phyloP scores from a whole-genome alignment of 1,140 invertebrate genomes.

The Dinoponera quadriceps region DNA sequence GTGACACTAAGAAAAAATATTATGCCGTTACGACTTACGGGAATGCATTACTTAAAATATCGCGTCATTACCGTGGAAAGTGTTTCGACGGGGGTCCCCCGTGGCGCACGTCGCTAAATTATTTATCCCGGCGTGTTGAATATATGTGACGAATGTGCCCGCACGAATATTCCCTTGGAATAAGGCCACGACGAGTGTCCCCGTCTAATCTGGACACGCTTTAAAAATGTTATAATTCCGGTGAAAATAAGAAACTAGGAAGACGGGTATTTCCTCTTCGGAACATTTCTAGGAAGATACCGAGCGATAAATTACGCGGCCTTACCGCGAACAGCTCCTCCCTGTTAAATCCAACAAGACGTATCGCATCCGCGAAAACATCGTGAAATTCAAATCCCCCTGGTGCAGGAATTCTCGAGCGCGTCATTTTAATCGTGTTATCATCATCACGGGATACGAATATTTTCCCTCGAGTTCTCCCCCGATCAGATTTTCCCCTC shows the following conservation, averaged over 20 bases:
- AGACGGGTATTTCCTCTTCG: no score
- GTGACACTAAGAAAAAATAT: slow-evolving; percentile 47
- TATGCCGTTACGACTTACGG: slow-evolving; percentile 56
- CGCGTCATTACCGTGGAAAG: slow-evolving; percentile 49
- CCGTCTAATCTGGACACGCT: no score
- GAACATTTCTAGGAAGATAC: slow-evolving; percentile 14
- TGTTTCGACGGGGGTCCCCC: slow-evolving; percentile 37
- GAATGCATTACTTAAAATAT: slow-evolving; percentile 58
- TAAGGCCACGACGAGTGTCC: background rate
- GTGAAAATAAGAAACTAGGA: no score
- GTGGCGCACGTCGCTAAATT: slow-evolving; percentile 37
- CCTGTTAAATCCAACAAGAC: slow-evolving; percentile 39
- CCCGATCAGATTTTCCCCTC: background rate
- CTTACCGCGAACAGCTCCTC: slow-evolving; percentile 31
- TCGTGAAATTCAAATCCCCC: slow-evolving; percentile 31
- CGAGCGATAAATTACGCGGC: slow-evolving; percentile 43
- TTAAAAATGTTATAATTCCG: no score
- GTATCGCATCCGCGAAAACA: slow-evolving; percentile 18
- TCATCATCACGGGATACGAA: background rate
- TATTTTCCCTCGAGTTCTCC: background rate
- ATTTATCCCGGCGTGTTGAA: slow-evolving; percentile 34
- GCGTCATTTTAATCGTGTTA: slow-evolving; percentile 13
- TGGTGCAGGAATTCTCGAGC: background rate
- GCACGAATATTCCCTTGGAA: slow-evolving; percentile 6
- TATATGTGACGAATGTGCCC: background rate